Base-by-base conservation (phyloP, 2,888 invertebrate species). In the Rotaria magnacalcarata region DNA sequence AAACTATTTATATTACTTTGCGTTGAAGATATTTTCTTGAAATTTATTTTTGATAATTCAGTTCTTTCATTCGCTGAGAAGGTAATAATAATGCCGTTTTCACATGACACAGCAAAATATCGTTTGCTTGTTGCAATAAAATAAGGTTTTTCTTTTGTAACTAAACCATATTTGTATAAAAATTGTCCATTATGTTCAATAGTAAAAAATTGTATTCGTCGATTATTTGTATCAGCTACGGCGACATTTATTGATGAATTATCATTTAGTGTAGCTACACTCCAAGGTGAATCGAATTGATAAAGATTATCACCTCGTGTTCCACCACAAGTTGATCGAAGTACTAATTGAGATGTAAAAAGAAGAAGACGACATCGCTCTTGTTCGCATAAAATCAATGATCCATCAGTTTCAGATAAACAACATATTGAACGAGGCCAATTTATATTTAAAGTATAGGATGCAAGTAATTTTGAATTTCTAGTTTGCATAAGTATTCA, bases 191-290 rank as follows among this genome's bases (percentile, higher is more conserved):
- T 41, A 80, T 47, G 24, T n/a, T 47, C 80, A 10, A 80, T 47
- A 47, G 24, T n/a, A n/a, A 80, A 80, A 47, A 43, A 80, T 47
- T 80, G 80, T 47, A 80, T n/a, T 41, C 80, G 47, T 80, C n/a
- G 24, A 80, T 80, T 80, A 80, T 80, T 80, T 47, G 47, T 80
- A 80, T 80, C 80, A 47, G 80, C 80, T 24, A 80, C 24, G n/a
- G 47, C 47, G 14, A 80, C 16, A 80, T 80, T n/a, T n/a, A 24
- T n/a, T 24, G 43, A 47, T 24, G 47, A 80, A 67, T 67, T 19
- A 27, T 41, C 67, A 8, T 34, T 16, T 24, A 80, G n/a, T 80
- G 41, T 10, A 24, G 47, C 43, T 41, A 80, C 80, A 47, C 24
- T 24, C 47, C 47, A 80, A 47, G 80, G 80, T 24, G 43, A 47